Evolutionary conservation across 2,797 vertebrate species (phyloP).

Genomic region (Poeciliopsis infans): DNA sequence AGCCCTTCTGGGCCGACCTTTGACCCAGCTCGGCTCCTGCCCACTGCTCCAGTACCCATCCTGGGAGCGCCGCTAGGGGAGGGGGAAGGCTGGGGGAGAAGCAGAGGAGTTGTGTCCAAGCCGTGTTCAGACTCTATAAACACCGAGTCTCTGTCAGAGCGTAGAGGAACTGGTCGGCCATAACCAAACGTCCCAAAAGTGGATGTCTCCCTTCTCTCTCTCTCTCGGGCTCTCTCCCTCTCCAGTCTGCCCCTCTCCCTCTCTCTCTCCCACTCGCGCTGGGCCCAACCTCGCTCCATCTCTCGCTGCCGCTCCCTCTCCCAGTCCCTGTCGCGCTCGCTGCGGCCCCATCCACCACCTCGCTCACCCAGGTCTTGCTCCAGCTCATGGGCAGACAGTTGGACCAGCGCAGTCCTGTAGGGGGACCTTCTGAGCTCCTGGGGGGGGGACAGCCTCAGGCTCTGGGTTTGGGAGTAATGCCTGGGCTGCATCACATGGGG

Average conservation of each 20-base stretch:
- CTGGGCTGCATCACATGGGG: slow-evolving; percentile 72
- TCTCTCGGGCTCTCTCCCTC: slow-evolving; percentile 71
- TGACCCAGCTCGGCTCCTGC: slow-evolving; percentile 71
- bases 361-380: slow-evolving; percentile 72
- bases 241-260: slow-evolving; percentile 73
- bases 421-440: slow-evolving; percentile 69
- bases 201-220: slow-evolving; percentile 73
- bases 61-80: slow-evolving; percentile 68
- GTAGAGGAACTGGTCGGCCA: slow-evolving; percentile 61
- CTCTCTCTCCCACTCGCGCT: slow-evolving; percentile 76
- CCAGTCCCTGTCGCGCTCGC: slow-evolving; percentile 71
- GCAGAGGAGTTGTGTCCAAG: slow-evolving; percentile 77
- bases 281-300: slow-evolving; percentile 75
- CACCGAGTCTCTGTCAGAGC: slow-evolving; percentile 72
- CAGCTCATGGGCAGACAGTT: slow-evolving; percentile 75
- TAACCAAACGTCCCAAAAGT: slow-evolving; percentile 75
- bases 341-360: slow-evolving; percentile 67
- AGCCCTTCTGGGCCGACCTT: slow-evolving; percentile 61
- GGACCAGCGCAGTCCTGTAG: slow-evolving; percentile 69
- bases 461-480: slow-evolving; percentile 80
- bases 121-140: slow-evolving; percentile 72
- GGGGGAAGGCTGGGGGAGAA: slow-evolving; percentile 72
- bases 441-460: slow-evolving; percentile 73
- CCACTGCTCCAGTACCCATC: slow-evolving; percentile 74
- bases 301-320: slow-evolving; percentile 73